A percentile compares a stretch with the other conserved stretches of the same genome.
phyloP scores from a whole-genome alignment of 2,888 invertebrate species.

The Zygothrica quintamaculata region DNA sequence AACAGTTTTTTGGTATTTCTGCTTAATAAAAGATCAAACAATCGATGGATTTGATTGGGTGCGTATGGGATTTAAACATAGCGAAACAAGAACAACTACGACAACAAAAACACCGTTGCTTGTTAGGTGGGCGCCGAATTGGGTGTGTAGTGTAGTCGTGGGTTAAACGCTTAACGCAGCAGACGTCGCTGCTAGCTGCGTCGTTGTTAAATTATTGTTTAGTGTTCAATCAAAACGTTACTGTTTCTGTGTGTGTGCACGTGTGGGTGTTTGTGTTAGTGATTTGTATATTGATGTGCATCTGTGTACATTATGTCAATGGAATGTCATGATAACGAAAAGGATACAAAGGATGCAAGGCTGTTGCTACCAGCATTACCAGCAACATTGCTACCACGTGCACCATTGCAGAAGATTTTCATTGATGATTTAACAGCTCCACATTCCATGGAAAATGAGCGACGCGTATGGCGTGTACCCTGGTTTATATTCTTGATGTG shows the following conservation, averaged over 20 bases:
- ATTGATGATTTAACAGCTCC: conserved; percentile 62
- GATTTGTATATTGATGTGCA: no score
- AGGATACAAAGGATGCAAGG: conserved; percentile 56
- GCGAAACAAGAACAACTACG: conserved; percentile 42
- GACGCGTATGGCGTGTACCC: conserved; percentile 69
- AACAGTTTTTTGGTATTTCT: background rate
- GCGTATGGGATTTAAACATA: conserved; percentile 32
- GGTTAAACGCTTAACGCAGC: conserved; percentile 51
- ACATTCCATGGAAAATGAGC: conserved; percentile 25
- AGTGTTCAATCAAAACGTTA: conserved; percentile 4
- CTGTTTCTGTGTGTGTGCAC: conserved; percentile 11
- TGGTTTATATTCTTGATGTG: conserved; percentile 77
- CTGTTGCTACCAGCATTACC: conserved; percentile 38
- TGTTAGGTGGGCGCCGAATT: conserved; percentile 31
- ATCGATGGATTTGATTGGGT: conserved; percentile 42
- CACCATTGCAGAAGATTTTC: conserved; percentile 60
- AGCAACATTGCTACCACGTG: conserved; percentile 12
- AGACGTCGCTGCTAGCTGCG: conserved; percentile 38
- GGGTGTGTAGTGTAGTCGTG: conserved; percentile 49
- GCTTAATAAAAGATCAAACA: conserved; percentile 30
- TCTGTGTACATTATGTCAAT: conserved; percentile 46
- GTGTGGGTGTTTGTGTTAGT: conserved; percentile 4
- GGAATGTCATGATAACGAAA: conserved; percentile 34
- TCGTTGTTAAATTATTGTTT: conserved; percentile 7
- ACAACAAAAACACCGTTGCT: conserved; percentile 37